Evolutionary conservation across 2,113 vertebrate species (phyloP).

Genomic region (Scartelaos histophorus): DNA sequence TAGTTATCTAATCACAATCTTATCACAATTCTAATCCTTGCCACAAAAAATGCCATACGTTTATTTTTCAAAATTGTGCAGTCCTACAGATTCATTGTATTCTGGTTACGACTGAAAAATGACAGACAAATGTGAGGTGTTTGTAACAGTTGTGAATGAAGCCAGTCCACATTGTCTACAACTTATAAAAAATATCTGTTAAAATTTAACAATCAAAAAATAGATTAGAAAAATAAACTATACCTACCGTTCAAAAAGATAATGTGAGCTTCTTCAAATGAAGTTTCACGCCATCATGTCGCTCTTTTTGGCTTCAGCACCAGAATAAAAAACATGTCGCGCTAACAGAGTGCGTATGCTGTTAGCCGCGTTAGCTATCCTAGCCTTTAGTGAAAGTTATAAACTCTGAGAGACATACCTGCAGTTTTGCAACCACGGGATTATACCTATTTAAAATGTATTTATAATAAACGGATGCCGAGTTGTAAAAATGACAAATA

Average conservation of each 20-base stretch:
- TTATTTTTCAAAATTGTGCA: too few species aligned
- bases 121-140: too few species aligned
- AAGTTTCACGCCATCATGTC: conserved; percentile 61
- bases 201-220: neutral
- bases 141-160: neutral
- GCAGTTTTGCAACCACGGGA: too few species aligned
- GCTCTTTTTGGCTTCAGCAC: conserved; percentile 37
- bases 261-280: conserved; percentile 22
- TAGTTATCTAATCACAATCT: too few species aligned
- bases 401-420: neutral
- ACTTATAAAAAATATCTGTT: neutral
- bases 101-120: too few species aligned
- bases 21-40: too few species aligned
- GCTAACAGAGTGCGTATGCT: conserved; percentile 42
- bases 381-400: neutral
- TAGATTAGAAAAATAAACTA: neutral
- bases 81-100: too few species aligned
- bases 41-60: too few species aligned
- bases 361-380: neutral
- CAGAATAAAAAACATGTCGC: conserved; percentile 68
- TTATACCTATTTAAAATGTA: neutral
- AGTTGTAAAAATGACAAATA: neutral
- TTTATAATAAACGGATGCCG: neutral
- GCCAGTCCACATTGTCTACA: neutral
- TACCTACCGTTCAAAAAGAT: conserved; percentile 43